Conservation (phyloP, 2,113 vertebrate species). For the Neopipo cinnamomea region DNA sequence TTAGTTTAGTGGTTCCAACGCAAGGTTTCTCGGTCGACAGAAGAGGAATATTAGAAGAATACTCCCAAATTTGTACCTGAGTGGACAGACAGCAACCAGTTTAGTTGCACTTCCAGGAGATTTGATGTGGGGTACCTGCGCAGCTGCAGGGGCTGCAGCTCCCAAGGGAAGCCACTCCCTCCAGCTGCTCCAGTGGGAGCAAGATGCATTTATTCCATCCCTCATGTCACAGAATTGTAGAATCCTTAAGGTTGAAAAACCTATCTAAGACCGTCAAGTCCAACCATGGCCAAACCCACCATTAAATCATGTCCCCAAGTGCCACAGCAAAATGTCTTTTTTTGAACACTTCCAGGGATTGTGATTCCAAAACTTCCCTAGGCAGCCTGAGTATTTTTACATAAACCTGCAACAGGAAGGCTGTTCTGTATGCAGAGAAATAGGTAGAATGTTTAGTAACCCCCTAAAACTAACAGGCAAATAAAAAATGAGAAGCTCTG, state of each 20-base stretch:
- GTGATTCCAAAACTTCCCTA: background rate
- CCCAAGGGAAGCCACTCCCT: background rate
- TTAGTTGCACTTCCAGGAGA: background rate
- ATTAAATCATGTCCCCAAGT: fast-evolving
- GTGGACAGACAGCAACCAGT: background rate
- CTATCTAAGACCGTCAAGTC: background rate
- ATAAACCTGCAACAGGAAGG: background rate
- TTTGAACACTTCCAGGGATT: background rate
- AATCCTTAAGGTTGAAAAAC: background rate
- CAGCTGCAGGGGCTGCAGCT: background rate
- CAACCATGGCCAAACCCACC: background rate
- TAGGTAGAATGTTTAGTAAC: background rate
- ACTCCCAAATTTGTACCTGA: background rate
- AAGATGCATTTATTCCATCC: background rate
- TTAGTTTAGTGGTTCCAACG: background rate
- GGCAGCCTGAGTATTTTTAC: background rate
- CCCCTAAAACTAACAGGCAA: background rate
- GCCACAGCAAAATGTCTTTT: background rate
- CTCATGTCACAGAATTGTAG: background rate
- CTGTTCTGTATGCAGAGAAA: background rate
- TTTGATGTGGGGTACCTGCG: background rate
- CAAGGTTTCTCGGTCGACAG: background rate
- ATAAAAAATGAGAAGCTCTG: fast-evolving
- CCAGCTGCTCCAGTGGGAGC: background rate
- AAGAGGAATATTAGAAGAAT: background rate